Evolutionary conservation across 2,113 vertebrate species (phyloP).

Genomic region (Verasper variegatus): DNA sequence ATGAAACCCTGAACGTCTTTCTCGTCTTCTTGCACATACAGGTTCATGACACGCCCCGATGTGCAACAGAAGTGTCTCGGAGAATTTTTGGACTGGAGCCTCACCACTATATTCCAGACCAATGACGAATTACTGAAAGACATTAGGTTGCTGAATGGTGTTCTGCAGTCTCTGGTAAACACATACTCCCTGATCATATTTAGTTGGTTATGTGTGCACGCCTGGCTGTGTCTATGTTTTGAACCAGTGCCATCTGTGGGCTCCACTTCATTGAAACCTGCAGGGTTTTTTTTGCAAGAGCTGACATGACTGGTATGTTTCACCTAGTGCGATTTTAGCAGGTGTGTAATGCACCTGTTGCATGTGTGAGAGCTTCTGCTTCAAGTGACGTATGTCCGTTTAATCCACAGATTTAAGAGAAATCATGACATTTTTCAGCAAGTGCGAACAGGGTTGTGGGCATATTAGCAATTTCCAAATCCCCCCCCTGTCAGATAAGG

Average conservation of each 20-base stretch:
- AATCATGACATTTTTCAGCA: not conserved
- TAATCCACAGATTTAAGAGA: slow-evolving; percentile 50
- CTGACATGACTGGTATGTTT: slow-evolving; percentile 67
- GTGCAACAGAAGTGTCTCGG: slow-evolving; percentile 89
- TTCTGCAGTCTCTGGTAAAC: slow-evolving; percentile 92
- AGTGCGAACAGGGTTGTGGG: not conserved
- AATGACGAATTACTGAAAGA: slow-evolving; percentile 85
- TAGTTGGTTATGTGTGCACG: not conserved
- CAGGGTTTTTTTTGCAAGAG: slow-evolving; percentile 58
- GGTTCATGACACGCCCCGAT: slow-evolving; percentile 94
- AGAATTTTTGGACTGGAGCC: slow-evolving; percentile 92
- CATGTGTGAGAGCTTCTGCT: slow-evolving; percentile 33
- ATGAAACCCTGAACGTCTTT: not conserved
- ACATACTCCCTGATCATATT: not conserved
- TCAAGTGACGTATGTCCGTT: slow-evolving; percentile 32
- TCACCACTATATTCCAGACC: slow-evolving; percentile 84
- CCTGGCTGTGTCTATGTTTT: slow-evolving; percentile 16
- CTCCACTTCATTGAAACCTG: slow-evolving; percentile 16
- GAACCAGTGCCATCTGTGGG: slow-evolving; percentile 23
- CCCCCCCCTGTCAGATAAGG: slow-evolving; percentile 20
- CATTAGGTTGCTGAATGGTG: slow-evolving; percentile 87
- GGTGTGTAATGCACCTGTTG: slow-evolving; percentile 74
- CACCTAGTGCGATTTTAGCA: slow-evolving; percentile 58
- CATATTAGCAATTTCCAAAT: slow-evolving; percentile 8
- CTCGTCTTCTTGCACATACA: slow-evolving; percentile 63